Evolutionary conservation across 2,113 vertebrate species (phyloP), one percentile per base, ranked within the genome.

Genomic region (Trichomycterus rosablanca): DNA sequence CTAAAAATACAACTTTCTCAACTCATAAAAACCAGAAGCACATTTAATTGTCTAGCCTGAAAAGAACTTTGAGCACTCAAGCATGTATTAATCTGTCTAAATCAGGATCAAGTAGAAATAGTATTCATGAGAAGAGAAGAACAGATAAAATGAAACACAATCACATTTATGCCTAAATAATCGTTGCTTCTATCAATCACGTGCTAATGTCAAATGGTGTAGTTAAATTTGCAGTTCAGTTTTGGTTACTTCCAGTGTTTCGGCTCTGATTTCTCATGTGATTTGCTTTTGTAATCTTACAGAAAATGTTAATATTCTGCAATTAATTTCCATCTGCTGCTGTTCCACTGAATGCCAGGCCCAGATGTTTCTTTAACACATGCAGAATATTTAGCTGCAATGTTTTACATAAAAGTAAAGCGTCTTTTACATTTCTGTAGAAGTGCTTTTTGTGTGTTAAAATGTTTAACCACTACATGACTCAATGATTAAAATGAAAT

Each of bases 1-100:
- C 58, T 63, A 52, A 67, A 72, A 63, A 54, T 63, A 53, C 53
- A 63, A 65, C 61, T 65, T 49, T 65, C 23, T 54, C 65, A 67
- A 22, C 55, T 52, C 22, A 14, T 54, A 59, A 49, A 63, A 70
- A 40, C 3, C 51, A 63, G 52, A 65, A 49, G 52, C 52, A 49
- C 52, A 49, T 56, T 56, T 49, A 67, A 72, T 59, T 14, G 18
- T 49, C 35, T 44, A 34, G 59, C 43, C 53, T 20, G 22, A 52
- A 45, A 28, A 1, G 8, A 63, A 63, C 48, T 48, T 55, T 43
- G 32, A 48, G 14, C 44, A 39, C 42, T 59, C 18, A 26, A 52
- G 40, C 60, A 40, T 39, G 24, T 15, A 44, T 32, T 55, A 35
- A 55, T 56, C 23, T 15, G 19, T 8, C 8, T 15, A 24, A 54